phyloP scores from a whole-genome alignment of 2,797 vertebrate species.

The Eurystomus glaucurus region DNA sequence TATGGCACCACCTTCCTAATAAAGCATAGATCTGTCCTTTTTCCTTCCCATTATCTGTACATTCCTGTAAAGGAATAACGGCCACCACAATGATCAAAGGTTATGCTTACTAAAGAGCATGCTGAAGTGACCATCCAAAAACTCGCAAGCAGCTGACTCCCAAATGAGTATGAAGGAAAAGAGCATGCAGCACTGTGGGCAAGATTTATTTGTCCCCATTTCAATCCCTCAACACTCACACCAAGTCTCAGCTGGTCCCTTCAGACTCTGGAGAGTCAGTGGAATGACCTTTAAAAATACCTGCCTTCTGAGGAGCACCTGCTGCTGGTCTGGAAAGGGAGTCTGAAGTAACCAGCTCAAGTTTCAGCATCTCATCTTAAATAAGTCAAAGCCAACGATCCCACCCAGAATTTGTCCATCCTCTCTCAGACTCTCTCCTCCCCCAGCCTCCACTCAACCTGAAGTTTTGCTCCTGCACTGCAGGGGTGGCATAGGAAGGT shows the following conservation, averaged over 20 bases:
- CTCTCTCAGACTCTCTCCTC: not conserved
- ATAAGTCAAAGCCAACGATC: not conserved
- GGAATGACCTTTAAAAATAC: not conserved
- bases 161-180: not conserved
- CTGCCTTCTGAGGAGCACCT: not conserved
- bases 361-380: not conserved
- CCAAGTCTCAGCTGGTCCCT: not conserved
- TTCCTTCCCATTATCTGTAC: not conserved
- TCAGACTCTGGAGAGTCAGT: not conserved
- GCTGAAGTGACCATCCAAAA: not conserved
- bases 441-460: not conserved
- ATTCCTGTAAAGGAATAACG: not conserved
- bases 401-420: not conserved
- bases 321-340: not conserved
- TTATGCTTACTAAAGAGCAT: not conserved
- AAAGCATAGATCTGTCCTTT: not conserved
- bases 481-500: not conserved
- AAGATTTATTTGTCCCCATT: not conserved
- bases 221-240: not conserved
- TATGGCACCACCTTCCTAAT: not conserved
- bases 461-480: not conserved
- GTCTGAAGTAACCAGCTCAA: not conserved
- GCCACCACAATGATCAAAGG: not conserved
- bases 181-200: rapidly evolving
- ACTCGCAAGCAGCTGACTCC: not conserved